Evolutionary conservation across 2,888 invertebrate species (phyloP).

Genomic region (Cataglyphis livida): DNA sequence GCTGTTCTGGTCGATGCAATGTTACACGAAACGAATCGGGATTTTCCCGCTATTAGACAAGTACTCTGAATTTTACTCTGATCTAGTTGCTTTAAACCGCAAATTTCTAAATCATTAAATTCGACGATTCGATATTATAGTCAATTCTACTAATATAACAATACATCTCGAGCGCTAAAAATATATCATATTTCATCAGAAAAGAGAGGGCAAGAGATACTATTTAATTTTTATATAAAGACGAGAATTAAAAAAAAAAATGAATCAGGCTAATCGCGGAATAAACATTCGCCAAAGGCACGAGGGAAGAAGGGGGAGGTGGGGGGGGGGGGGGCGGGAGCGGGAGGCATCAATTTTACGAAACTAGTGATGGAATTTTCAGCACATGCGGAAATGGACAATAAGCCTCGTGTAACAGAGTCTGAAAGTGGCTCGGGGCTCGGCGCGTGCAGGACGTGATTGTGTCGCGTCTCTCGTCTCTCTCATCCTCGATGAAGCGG

Average conservation of each 20-base stretch:
- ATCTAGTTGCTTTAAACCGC: neutral
- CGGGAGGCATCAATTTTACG: neutral
- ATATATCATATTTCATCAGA: neutral
- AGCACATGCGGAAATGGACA: conserved; percentile 53
- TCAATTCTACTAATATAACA: neutral
- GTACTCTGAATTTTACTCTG: neutral
- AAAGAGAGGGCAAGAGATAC: neutral
- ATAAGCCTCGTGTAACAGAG: conserved; percentile 81
- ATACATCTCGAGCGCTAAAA: neutral
- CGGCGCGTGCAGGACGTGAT: conserved; percentile 85
- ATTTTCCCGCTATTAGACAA: neutral
- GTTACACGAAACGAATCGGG: conserved; percentile 79
- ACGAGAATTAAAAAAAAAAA: neutral
- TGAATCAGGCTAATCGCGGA: neutral
- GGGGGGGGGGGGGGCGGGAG: too few relatives aligned
- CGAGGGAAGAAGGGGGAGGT: too few relatives aligned
- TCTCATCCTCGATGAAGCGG: conserved; percentile 33
- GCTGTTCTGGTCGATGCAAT: conserved; percentile 73
- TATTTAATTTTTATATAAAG: neutral
- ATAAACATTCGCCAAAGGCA: neutral
- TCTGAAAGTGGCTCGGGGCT: conserved; percentile 82
- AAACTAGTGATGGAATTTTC: neutral
- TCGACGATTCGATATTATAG: neutral
- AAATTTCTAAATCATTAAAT: neutral
- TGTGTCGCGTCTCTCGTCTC: conserved; percentile 78